Percentiles rank a stretch among this genome's conserved stretches.
Conservation (phyloP, 1,140 invertebrate species). For the Trichonephila clavipes region DNA sequence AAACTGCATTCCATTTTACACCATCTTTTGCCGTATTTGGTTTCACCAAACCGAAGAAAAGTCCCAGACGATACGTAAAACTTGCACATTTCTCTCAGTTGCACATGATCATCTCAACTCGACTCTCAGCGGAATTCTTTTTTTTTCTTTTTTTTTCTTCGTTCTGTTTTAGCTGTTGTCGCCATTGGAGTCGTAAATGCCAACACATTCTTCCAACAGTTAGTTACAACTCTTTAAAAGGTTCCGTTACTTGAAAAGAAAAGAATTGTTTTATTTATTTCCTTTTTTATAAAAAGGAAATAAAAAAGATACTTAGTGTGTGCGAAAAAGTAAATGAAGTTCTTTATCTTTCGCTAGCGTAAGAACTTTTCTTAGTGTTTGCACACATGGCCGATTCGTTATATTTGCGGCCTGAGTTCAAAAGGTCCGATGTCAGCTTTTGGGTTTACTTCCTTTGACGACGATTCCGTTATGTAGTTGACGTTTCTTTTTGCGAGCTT, state of each 20-base stretch:
- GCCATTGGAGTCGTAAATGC: not conserved
- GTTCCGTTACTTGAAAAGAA: not conserved
- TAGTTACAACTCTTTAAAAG: conserved; percentile 1
- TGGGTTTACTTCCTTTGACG: too few species aligned
- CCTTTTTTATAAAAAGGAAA: too few species aligned
- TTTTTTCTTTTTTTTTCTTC: not conserved
- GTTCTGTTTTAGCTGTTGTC: not conserved
- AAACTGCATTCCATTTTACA: not conserved
- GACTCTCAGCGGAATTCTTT: not conserved
- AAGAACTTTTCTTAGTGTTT: not conserved
- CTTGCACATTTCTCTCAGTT: conserved; percentile 3
- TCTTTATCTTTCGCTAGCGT: not conserved
- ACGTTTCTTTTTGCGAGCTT: too few species aligned
- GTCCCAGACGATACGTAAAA: conserved; percentile 20
- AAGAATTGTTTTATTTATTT: too few species aligned
- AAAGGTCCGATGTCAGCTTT: too few species aligned
- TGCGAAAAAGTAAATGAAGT: not conserved
- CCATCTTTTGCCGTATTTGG: not conserved
- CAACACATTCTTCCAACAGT: not conserved
- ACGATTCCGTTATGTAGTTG: too few species aligned
- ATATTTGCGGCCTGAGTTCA: too few species aligned
- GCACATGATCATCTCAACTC: conserved; percentile 23
- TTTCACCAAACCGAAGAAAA: not conserved
- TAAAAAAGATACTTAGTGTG: not conserved
- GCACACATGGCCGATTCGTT: not conserved